phyloP scores from a whole-genome alignment of 2,888 invertebrate species.

The Lithophane semibrunnea region DNA sequence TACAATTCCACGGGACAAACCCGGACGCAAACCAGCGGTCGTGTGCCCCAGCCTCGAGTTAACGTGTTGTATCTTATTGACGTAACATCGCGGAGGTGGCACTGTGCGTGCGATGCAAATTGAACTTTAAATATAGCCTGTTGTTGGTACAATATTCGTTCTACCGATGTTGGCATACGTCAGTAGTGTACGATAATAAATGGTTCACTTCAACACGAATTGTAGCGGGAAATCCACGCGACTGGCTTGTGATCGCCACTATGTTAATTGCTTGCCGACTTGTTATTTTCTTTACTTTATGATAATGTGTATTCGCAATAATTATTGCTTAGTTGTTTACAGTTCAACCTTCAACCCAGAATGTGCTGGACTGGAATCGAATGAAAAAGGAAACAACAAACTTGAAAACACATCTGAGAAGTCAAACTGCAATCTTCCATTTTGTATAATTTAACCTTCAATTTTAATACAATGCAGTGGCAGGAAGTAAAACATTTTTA shows the following conservation, averaged over 20 bases:
- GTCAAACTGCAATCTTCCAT: slow-evolving; percentile 49
- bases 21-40: slow-evolving; percentile 87
- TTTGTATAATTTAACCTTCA: slow-evolving; percentile 52
- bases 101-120: slow-evolving; percentile 76
- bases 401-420: slow-evolving; percentile 39
- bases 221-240: slow-evolving; percentile 90
- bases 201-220: slow-evolving; percentile 88
- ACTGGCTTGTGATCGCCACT: slow-evolving; percentile 86
- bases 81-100: slow-evolving; percentile 87
- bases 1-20: slow-evolving; percentile 83
- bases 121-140: slow-evolving; percentile 78
- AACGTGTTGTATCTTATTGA: slow-evolving; percentile 89
- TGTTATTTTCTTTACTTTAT: slow-evolving; percentile 80
- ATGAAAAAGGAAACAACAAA: slow-evolving; percentile 38
- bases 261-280: slow-evolving; percentile 84
- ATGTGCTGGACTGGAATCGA: slow-evolving; percentile 38
- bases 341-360: slow-evolving; percentile 69
- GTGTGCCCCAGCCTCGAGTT: slow-evolving; percentile 86
- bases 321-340: slow-evolving; percentile 76
- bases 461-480: slow-evolving; percentile 42
- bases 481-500: slow-evolving; percentile 19
- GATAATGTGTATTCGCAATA: slow-evolving; percentile 70
- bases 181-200: slow-evolving; percentile 88
- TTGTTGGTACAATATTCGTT: slow-evolving; percentile 76
- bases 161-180: slow-evolving; percentile 78